Base-by-base conservation (phyloP, 2,113 vertebrate genomes). In the Tauraco erythrolophus region DNA sequence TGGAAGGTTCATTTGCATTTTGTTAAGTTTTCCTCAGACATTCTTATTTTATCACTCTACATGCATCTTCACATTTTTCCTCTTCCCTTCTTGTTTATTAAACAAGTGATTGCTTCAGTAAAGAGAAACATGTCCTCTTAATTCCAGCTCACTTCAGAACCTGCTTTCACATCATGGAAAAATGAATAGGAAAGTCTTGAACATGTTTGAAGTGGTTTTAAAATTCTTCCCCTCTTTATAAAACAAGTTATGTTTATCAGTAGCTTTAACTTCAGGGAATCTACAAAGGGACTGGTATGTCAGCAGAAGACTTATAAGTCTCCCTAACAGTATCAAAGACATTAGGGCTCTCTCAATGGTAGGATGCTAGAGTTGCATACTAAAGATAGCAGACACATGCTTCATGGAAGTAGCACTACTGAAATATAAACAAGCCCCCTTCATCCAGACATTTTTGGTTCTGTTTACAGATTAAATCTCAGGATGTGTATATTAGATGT, bases 381-480 rank as follows among this genome's bases (percentile, higher is more conserved):
- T 88, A 91, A 94, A 98, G 98, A 97, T 91, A 98, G 97, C 58
- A 88, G 89, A 91, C 64, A 91, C 94, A 96, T 91, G 94, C 96
- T 96, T 84, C 91, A 97, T 97, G 96, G 96, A 98, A 98, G 98
- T 91, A 97, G 97, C 97, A 94, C 96, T 92, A 94, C 92, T 69
- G 94, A 97, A 98, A 96, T 94, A 89, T 98, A 98, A 98, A 98
- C 98, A 98, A 89, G 91, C 75, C 84, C 79, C 95, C 97, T 94
- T 95, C 89, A 92, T 96, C 97, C 97, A 98, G 98, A 98, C 89
- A 95, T 98, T 96, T 92, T 91, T 96, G 95, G 97, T 95, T 97
- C 96, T 98, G 98, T 98, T 98, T 98, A 98, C 97, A 98, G 98
- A 98, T 98, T 97, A 96, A 96, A 97, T 98, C 98, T 98, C 98